Base-by-base conservation (phyloP, 2,888 invertebrate species). In the Phengaris arion region DNA sequence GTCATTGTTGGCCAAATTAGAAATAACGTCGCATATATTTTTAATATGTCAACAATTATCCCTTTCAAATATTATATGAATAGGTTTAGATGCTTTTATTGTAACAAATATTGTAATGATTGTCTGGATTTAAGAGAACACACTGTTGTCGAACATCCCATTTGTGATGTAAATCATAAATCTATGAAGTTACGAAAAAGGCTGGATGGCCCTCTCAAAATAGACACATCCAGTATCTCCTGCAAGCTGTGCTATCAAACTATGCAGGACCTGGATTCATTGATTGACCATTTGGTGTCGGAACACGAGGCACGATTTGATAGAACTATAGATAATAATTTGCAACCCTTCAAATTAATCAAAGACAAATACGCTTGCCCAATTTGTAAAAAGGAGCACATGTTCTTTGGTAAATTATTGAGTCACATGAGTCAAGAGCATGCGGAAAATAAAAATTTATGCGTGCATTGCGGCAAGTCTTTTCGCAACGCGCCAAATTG, bases 1-100 rank as follows among this genome's bases (percentile, higher is more conserved):
- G 77, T 83, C 0, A 82, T 89, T 0, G 85, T 85, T 77, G 35
- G 13, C 35, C 84, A 86, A 75, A 83, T 89, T 45, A 83, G 90
- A 68, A 85, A 81, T 15, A 86, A 86, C 74, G 83, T 92, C 10
- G 87, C 88, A 0, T 85, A 83, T 35, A 83, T 93, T 13, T 80
- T 92, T 0, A 91, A 91, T 75, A 89, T 87, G 85, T 88, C 91
- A 0, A 89, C 90, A 0, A 89, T 86, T 2, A 79, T 91, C n/a
- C 92, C 92, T 0, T 92, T 92, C 72, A 91, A 89, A 77, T 87
- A 85, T 79, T 90, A 84, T 77, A 84, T 88, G 83, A 88, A 85
- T 75, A 85, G 84, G 74, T 90, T 92, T 74, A 79, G 87, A 45
- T 93, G 93, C 78, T 93, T 92, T 76, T 93, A 90, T 76, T 93